Base-by-base conservation (phyloP, 2,888 invertebrate species). In the Drosophila prolongata region DNA sequence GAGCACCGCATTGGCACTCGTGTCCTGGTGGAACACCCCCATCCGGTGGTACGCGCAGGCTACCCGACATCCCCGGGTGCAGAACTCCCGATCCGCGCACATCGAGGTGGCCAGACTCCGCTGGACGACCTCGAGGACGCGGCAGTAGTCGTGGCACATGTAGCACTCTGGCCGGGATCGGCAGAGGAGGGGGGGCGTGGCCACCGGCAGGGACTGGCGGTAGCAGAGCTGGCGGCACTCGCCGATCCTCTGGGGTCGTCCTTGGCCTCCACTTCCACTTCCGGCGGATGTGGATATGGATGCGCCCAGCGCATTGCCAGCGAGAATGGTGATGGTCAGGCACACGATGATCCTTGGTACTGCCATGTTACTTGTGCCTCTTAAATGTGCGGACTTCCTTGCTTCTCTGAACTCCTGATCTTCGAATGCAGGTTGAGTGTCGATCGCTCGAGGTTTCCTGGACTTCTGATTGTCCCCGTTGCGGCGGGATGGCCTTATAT, bases 91-190 rank as follows among this genome's bases (percentile, higher is more conserved):
- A 64, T 89, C 89, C 47, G 77, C 80, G 24, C 87, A 89, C 89
- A 88, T 88, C 0, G 86, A 77, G 1, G 52, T 24, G 61, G 86
- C 77, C 57, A 88, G 71, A 19, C 78, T 85, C 40, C 50, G 50
- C 5, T 79, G 76, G 64, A 84, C 84, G 10, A 78, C 54, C 30
- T 69, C 64, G 19, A 88, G 75, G 9, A 83, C 82, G 6, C 80
- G 88, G 52, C 87, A 88, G 16, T 88, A 88, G 56, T 88, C 87
- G 64, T 79, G 86, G 75, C 89, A 88, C 87, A 88, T 88, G 54
- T 67, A 88, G 64, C 87, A 88, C 24, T 88, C 86, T 13, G 87
- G 88, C 16, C 70, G 69, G 5, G 57, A 42, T n/a, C 69, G 80
- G 65, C 87, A 87, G 11, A 75, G 44, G 2, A 56, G n/a, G 0